Percentiles rank a stretch among this genome's conserved stretches.
Evolutionary conservation across 2,797 vertebrate genomes (phyloP).

Genomic region (Picus viridis): DNA sequence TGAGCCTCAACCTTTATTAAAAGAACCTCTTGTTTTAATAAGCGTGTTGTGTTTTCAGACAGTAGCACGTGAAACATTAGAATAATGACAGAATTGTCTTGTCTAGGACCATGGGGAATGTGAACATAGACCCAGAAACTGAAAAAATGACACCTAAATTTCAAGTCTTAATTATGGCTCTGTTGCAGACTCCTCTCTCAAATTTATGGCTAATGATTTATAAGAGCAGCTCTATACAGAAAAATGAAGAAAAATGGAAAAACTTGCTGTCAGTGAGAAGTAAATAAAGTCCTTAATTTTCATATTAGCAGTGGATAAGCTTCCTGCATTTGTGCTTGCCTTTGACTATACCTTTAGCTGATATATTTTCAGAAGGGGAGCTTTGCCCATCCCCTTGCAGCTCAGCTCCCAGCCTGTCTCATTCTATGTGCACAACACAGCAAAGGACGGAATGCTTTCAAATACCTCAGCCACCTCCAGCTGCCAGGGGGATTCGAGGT

Average conservation of each 20-base stretch:
- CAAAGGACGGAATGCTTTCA: neutral
- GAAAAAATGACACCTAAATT: conserved; percentile 12
- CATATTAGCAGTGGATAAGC: neutral
- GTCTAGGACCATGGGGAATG: neutral
- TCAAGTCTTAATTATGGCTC: conserved; percentile 25
- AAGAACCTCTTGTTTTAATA: neutral
- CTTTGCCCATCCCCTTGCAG: neutral
- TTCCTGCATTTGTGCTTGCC: neutral
- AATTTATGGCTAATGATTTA: conserved; percentile 50
- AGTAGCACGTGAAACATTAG: neutral
- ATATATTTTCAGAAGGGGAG: neutral
- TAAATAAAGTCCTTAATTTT: conserved; percentile 42
- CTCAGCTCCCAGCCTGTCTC: neutral
- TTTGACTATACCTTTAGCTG: neutral
- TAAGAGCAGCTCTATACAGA: conserved; percentile 23
- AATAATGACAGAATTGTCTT: neutral
- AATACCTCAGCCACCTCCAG: conserved; percentile 27
- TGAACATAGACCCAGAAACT: neutral
- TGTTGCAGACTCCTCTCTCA: neutral
- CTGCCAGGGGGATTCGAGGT: conserved; percentile 39
- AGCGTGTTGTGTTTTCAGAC: neutral
- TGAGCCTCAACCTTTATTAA: neutral
- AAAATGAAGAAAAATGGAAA: conserved; percentile 4
- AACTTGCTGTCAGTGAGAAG: neutral
- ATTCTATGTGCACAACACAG: neutral